Percentiles rank a stretch among this genome's conserved stretches.
Evolutionary conservation across 2,113 vertebrate species (phyloP).

Genomic region (Rostratula benghalensis): DNA sequence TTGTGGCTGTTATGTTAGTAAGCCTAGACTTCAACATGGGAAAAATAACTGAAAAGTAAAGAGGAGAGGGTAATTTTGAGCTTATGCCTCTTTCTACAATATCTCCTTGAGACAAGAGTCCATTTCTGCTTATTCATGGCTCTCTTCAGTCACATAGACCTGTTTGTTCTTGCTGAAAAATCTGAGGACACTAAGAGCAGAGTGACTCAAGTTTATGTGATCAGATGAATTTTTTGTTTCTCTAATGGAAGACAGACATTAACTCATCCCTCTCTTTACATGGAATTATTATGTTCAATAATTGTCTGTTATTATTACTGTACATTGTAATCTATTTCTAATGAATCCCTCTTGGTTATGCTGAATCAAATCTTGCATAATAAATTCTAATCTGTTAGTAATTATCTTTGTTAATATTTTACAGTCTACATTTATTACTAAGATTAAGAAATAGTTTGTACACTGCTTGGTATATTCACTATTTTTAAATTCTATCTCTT

Average conservation of each 20-base stretch:
- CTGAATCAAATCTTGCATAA: slow-evolving; percentile 48
- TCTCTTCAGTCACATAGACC: not conserved
- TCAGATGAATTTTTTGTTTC: not conserved
- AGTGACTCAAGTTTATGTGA: slow-evolving; percentile 29
- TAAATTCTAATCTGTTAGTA: slow-evolving; percentile 55
- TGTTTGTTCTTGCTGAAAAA: not conserved
- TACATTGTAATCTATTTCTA: slow-evolving; percentile 67
- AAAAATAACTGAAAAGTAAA: not conserved
- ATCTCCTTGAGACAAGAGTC: not conserved
- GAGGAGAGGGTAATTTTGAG: not conserved
- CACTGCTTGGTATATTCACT: slow-evolving; percentile 29
- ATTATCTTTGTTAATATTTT: slow-evolving; percentile 52
- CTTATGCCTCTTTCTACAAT: not conserved
- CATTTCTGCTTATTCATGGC: not conserved
- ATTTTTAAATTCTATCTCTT: slow-evolving; percentile 31
- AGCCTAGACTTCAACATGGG: not conserved
- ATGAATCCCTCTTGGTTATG: slow-evolving; percentile 65
- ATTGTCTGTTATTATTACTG: slow-evolving; percentile 66
- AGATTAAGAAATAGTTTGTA: slow-evolving; percentile 16
- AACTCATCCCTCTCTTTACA: slow-evolving; percentile 52
- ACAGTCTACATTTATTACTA: slow-evolving; percentile 45
- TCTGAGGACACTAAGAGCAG: not conserved
- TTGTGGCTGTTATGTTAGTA: not conserved
- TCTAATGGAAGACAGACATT: slow-evolving; percentile 53
- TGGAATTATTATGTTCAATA: slow-evolving; percentile 57